Base-by-base conservation (phyloP, 1,140 invertebrate species). In the Trachymyrmex cornetzi region DNA sequence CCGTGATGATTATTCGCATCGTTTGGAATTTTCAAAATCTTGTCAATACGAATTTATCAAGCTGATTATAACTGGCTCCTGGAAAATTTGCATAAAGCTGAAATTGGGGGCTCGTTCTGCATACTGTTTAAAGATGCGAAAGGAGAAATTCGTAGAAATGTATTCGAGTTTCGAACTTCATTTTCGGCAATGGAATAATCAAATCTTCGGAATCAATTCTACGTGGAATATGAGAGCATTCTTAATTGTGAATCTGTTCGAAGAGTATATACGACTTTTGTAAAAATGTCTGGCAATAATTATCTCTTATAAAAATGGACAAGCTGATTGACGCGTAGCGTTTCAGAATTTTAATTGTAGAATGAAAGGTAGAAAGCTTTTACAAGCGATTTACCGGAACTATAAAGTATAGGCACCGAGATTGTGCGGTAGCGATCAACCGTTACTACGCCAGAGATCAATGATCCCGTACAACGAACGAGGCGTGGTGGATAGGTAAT, bases 401-500 rank as follows among this genome's bases (percentile, higher is more conserved):
- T 53, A 81, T 59, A 61, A 80, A 82, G 66, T 74, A 89, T 66
- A 81, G 87, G 57, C 89, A 89, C 50, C 55, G 53, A 57, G 77
- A 48, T 57, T 79, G 22, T 34, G 55, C 55, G 79, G 87, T 86
- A 75, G 71, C 59, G 77, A 89, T 89, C 82, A 77, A 74, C 61
- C 44, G 34, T 34, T 61, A 69, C 82, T 67, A 61, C 74, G 82
- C 27, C 55, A 11, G 72, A 77, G 86, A 90, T 90, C 89, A 90
- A 90, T 71, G 86, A 88, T 90, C 89, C 69, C 48, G 55, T 48
- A 64, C 77, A 90, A 82, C 55, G 77, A 77, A 67, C 81, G 59
- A 90, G 89, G 89, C 89, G 81, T 90, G 88, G 88, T 77, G 57
- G 77, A 88, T 55, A 77, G 86, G 71, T 90, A 90, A 90, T 90